phyloP scores from a whole-genome alignment of 2,113 vertebrate species.

The Plestiodon gilberti region DNA sequence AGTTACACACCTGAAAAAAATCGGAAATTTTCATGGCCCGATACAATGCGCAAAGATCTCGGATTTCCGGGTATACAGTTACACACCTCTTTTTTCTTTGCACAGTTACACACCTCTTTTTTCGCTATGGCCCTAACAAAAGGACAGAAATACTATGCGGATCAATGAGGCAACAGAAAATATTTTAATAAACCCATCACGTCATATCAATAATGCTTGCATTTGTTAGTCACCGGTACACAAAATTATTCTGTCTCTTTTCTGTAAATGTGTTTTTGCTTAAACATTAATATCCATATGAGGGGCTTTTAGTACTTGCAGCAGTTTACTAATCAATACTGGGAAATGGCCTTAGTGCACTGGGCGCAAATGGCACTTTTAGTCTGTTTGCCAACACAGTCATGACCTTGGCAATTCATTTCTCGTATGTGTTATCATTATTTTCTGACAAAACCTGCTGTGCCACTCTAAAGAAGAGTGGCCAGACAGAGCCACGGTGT shows the following conservation, averaged over 20 bases:
- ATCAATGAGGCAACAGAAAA: slow-evolving; percentile 24
- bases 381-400: slow-evolving; percentile 25
- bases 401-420: slow-evolving; percentile 43
- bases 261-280: slow-evolving; percentile 6
- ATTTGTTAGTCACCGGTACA: not conserved
- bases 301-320: slow-evolving; percentile 24
- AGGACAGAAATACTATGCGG: slow-evolving; percentile 26
- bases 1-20: slow-evolving; percentile 12
- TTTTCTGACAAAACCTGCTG: slow-evolving; percentile 33
- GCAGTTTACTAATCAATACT: slow-evolving; percentile 34
- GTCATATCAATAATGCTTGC: not conserved
- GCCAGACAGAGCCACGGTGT: not conserved
- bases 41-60: too few relatives aligned
- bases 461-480: slow-evolving; percentile 13
- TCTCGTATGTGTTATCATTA: not conserved
- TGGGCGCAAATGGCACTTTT: slow-evolving; percentile 16
- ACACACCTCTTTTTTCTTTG: too few relatives aligned
- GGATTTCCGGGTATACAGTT: too few relatives aligned
- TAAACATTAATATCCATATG: slow-evolving; percentile 22
- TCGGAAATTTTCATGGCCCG: too few relatives aligned
- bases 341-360: slow-evolving; percentile 21
- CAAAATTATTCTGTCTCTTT: slow-evolving; percentile 21
- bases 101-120: slow-evolving; percentile 3
- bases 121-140: slow-evolving; percentile 23
- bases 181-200: slow-evolving; percentile 28